Conservation (phyloP, 2,113 vertebrate species). For the Neotragus pygmaeus region DNA sequence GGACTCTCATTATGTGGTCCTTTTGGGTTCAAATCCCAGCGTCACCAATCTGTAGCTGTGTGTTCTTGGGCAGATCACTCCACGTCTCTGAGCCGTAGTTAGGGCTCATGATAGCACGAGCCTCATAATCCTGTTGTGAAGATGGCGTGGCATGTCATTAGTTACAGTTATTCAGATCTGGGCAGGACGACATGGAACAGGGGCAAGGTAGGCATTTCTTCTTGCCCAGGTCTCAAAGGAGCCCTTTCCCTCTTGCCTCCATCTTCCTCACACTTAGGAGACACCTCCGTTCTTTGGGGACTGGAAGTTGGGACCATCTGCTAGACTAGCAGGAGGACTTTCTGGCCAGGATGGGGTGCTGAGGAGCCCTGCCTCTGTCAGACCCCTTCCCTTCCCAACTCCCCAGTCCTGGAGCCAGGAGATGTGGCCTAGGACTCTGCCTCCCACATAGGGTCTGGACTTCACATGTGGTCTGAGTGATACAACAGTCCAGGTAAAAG, state of each 20-base stretch:
- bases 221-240: not conserved
- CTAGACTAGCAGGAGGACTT: not conserved
- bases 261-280: not conserved
- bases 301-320: not conserved
- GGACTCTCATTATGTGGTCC: not conserved
- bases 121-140: no score
- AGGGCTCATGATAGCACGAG: not conserved
- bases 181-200: not conserved
- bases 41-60: not conserved
- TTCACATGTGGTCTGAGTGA: not conserved
- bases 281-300: not conserved
- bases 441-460: not conserved
- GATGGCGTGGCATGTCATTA: not conserved
- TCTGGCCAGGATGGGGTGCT: not conserved
- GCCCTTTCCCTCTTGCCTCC: not conserved
- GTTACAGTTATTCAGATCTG: not conserved
- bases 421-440: not conserved
- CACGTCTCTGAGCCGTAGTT: not conserved
- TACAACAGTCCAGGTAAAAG: not conserved
- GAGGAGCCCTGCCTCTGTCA: not conserved
- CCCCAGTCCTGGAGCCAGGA: not conserved
- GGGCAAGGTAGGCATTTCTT: not conserved
- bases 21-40: not conserved
- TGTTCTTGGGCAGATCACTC: not conserved
- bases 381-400: not conserved